Evolutionary conservation across 2,888 invertebrate genomes (phyloP), one percentile per base, ranked within the genome.

Genomic region (Nycteola revayana): DNA sequence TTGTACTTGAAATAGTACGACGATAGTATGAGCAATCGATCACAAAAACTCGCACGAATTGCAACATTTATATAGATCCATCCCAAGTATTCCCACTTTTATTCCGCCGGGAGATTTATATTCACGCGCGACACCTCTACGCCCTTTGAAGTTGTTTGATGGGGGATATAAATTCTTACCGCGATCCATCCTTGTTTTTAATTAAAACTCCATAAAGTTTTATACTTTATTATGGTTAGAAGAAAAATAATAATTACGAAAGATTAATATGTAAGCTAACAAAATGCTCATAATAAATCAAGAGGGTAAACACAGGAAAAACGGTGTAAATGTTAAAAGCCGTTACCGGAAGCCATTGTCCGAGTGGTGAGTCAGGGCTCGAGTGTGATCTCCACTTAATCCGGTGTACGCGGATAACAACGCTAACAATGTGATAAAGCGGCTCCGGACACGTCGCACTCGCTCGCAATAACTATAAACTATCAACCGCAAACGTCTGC

Each of bases 381-480:
- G 60, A 72, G 75, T 74, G 76, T 74, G 79, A 79, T 80, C 76
- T 76, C 70, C 68, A 73, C 74, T 78, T 84, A 84, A 86, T 87
- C 85, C 79, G 66, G 69, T 72, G 76, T 75, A 82, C 77, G 73
- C 72, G 81, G 82, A 80, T 80, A 82, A 84, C 83, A 82, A 72
- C 78, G 79, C 78, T 86, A 86, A 87, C 87, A 85, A 86, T 79
- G 87, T 84, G 87, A 86, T 86, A 85, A 83, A 86, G 75, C 81
- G 77, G 72, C 73, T 61, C 69, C 70, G 77, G 77, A 76, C 82
- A 78, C 82, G 77, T 78, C 80, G 77, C 78, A 73, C 78, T 77
- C 76, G 66, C 82, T 84, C 76, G 82, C 82, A 87, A 87, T 88
- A 87, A 87, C 87, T 85, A 88, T 87, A 87, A 87, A 88, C 87